Conservation (phyloP, 2,797 vertebrate genomes). For the Myripristis jacobus region DNA sequence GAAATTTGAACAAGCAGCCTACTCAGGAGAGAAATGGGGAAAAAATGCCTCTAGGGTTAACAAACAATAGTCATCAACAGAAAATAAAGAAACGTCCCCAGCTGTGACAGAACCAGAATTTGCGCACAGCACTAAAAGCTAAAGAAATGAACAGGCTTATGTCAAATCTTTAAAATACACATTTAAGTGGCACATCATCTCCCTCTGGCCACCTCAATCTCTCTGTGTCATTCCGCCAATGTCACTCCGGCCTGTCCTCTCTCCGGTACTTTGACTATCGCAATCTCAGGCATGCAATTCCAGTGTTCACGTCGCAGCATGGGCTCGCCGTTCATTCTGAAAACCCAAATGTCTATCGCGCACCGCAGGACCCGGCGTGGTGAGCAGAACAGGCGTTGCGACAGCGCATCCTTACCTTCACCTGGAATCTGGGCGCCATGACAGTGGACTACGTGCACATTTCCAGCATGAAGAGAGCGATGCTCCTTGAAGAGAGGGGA, state of each 20-base stretch:
- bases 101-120: constrained; percentile 12
- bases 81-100: background rate
- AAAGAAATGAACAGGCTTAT: background rate
- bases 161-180: constrained; percentile 2
- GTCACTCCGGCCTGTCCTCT: constrained; percentile 69
- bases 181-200: constrained; percentile 45
- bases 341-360: constrained; percentile 10
- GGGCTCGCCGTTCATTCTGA: background rate
- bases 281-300: background rate
- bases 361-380: constrained; percentile 23
- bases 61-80: no score
- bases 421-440: constrained; percentile 86
- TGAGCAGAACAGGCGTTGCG: constrained; percentile 44
- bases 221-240: constrained; percentile 81
- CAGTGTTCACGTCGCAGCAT: background rate
- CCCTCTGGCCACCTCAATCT: constrained; percentile 23
- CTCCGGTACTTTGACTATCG: constrained; percentile 17
- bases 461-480: constrained; percentile 40
- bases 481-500: constrained; percentile 47
- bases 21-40: background rate
- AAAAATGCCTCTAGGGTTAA: background rate
- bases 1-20: background rate
- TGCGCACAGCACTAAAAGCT: background rate
- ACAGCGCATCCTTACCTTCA: constrained; percentile 85
- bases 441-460: constrained; percentile 62